Evolutionary conservation across 2,797 vertebrate species (phyloP).

Genomic region (Naso thynnoides): DNA sequence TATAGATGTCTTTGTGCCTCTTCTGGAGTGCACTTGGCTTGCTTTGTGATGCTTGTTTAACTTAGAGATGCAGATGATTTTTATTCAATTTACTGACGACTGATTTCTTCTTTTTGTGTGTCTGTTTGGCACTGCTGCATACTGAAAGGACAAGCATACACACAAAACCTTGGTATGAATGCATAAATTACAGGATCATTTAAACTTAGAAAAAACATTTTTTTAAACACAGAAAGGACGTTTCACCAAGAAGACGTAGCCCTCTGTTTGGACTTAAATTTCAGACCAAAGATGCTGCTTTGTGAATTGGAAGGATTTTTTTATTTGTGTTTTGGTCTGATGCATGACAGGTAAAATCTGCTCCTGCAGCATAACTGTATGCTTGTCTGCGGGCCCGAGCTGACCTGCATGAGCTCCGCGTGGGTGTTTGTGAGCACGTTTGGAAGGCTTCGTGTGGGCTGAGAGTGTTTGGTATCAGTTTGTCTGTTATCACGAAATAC

Average conservation of each 20-base stretch:
- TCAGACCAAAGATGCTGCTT: constrained; percentile 22
- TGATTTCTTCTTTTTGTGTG: constrained; percentile 26
- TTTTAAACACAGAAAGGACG: constrained; percentile 6
- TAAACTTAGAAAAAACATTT: constrained; percentile 17
- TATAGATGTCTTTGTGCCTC: constrained; percentile 44
- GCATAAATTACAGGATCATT: constrained; percentile 17
- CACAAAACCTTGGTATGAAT: constrained; percentile 3
- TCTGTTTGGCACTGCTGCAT: constrained; percentile 42
- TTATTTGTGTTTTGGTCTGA: constrained; percentile 34
- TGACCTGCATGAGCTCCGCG: constrained; percentile 25
- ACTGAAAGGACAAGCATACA: constrained; percentile 5
- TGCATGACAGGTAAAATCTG: constrained; percentile 40
- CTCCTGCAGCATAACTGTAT: constrained; percentile 9
- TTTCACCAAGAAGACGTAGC: constrained; percentile 4
- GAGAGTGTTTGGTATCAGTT: constrained; percentile 37
- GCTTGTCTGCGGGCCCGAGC: constrained; percentile 12
- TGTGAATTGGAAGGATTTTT: constrained; percentile 43
- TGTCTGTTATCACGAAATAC: constrained; percentile 14
- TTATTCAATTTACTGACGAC: constrained; percentile 50
- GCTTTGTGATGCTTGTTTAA: constrained; percentile 44
- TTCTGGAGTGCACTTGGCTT: background rate
- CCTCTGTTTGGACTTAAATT: constrained; percentile 15
- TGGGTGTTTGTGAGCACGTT: constrained; percentile 46
- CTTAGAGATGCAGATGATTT: constrained; percentile 46
- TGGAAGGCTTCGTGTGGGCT: constrained; percentile 22